Evolutionary conservation across 2,113 vertebrate species (phyloP), one percentile per base, ranked within the genome.

Genomic region (Sisor rabdophorus): DNA sequence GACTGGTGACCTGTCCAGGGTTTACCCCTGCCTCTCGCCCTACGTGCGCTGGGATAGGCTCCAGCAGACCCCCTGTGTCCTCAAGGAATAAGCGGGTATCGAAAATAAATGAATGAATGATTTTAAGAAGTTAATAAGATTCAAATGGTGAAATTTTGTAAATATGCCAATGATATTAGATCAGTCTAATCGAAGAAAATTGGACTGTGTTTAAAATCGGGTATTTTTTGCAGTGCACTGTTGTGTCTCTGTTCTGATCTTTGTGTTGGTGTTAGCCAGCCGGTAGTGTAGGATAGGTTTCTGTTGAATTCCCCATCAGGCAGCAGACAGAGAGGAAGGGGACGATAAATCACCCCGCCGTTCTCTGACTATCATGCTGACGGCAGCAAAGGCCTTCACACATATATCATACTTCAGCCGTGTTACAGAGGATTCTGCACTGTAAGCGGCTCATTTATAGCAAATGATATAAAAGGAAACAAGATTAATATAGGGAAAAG

Each of bases 361-460:
- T 52, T 15, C 44, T 26, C 24, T 69, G 24, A 69, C 50, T 69
- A 71, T 55, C 52, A 36, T 55, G 69, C 69, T 71, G 28, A 71
- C 13, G 52, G 6, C 69, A 71, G 20, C 69, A 55, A 71, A 71
- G 52, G 5, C 26, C 52, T 55, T 55, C 28, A 28, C 16, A 48
- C n/a, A 19, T 68, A 20, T 28, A 50, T 54, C 24, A 70, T 70
- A 48, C 50, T 53, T 54, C 26, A 30, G 10, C n/a, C 28, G 26
- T 69, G 47, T 26, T 52, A 20, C 24, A 11, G 22, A 70, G 68
- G 50, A 70, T 54, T 53, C 52, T 71, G 50, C 52, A 55, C 52
- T 71, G 52, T 71, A 71, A 71, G 28, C 30, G 20, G 36, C 28
- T 22, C 52, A 71, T 71, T 71, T 55, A 71, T 55, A 55, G 26